phyloP scores from a whole-genome alignment of 92 coral and sea anemone species.

The Montipora capitata region DNA sequence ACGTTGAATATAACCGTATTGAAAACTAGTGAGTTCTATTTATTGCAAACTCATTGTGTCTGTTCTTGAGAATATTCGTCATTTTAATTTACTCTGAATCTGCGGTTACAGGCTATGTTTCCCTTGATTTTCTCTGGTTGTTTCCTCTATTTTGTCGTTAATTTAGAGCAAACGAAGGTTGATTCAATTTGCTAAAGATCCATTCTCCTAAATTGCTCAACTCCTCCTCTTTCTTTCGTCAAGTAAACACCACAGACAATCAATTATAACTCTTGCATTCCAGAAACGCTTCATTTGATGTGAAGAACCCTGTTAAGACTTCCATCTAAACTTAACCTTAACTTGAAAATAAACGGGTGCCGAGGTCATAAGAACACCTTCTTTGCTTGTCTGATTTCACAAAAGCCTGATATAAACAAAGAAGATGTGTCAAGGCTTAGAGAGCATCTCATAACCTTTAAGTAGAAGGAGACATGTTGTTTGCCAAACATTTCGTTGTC shows the following conservation, averaged over 20 bases:
- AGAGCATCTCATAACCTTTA: constrained; percentile 65
- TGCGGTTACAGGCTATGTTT: constrained; percentile 18
- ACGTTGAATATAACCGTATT: neutral
- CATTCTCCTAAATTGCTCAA: constrained; percentile 77
- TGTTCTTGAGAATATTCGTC: neutral
- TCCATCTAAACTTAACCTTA: neutral
- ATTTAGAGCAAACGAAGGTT: constrained; percentile 74
- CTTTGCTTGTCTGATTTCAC: constrained; percentile 33
- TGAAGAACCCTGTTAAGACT: constrained; percentile 14
- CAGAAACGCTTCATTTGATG: neutral
- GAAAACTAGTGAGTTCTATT: neutral
- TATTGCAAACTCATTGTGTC: neutral
- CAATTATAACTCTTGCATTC: constrained; percentile 60
- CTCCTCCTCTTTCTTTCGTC: constrained; percentile 84
- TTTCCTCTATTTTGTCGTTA: constrained; percentile 67
- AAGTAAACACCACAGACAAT: constrained; percentile 82
- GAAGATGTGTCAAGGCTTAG: constrained; percentile 44
- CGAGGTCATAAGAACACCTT: constrained; percentile 33
- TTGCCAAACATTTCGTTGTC: constrained; percentile 85
- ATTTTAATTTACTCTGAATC: constrained; percentile 9
- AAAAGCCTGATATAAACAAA: constrained; percentile 31
- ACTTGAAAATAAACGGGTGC: constrained; percentile 35
- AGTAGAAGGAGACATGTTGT: constrained; percentile 79
- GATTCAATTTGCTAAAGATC: constrained; percentile 80
- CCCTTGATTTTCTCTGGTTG: constrained; percentile 16